Conservation (phyloP, 2,888 invertebrate genomes). For the Cephus pulcher region DNA sequence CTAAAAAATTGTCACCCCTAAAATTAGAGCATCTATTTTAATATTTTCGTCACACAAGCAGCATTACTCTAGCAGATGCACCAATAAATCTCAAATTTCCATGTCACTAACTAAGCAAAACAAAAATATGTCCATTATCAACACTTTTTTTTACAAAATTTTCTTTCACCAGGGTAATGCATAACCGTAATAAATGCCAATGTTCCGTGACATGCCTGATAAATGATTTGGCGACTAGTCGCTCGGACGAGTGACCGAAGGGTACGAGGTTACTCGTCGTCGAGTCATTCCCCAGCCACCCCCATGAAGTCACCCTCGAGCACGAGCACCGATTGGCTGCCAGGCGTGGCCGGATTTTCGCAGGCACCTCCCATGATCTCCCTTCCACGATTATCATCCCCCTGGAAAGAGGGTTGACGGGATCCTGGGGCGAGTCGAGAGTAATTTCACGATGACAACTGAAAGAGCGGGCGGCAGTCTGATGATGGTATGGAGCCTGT, state of each 20-base stretch:
- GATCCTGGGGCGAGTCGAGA: slow-evolving; percentile 6
- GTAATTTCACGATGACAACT: slow-evolving; percentile 22
- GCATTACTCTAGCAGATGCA: not conserved
- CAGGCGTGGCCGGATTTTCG: slow-evolving; percentile 15
- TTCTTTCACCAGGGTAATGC: not conserved
- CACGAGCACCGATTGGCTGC: slow-evolving; percentile 35
- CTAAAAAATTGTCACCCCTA: not conserved
- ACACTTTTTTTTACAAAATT: not conserved
- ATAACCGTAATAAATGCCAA: not conserved
- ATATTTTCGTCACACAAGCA: not conserved
- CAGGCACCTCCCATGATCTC: slow-evolving; percentile 2
- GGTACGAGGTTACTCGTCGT: slow-evolving; percentile 23
- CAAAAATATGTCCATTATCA: not conserved
- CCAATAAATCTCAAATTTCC: not conserved
- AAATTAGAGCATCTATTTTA: not conserved
- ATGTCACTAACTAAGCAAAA: not conserved
- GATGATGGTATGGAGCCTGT: not conserved
- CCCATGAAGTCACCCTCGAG: slow-evolving; percentile 63
- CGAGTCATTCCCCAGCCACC: slow-evolving; percentile 61
- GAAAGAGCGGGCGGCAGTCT: slow-evolving; percentile 7
- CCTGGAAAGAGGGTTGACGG: slow-evolving; percentile 6
- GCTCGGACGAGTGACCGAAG: slow-evolving; percentile 28
- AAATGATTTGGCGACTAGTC: slow-evolving; percentile 12
- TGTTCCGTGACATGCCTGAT: slow-evolving; percentile 7
- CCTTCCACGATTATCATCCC: slow-evolving; percentile 15